Evolutionary conservation across 2,797 vertebrate genomes (phyloP).

Genomic region (Notamacropus eugenii): DNA sequence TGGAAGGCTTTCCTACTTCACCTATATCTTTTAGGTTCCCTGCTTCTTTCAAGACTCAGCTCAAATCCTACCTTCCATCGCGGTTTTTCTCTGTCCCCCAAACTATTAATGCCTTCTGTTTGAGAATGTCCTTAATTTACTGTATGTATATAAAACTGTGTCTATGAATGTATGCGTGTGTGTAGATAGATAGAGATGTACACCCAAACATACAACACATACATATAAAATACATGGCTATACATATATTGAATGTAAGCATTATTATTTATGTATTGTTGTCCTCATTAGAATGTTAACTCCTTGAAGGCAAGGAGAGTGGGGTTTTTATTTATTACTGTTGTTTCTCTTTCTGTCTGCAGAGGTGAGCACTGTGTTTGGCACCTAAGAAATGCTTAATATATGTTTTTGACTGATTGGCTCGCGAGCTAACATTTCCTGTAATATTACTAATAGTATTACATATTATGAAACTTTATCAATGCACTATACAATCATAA

Average conservation of each 20-base stretch:
- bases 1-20: background rate
- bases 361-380: background rate
- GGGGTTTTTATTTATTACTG: background rate
- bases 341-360: background rate
- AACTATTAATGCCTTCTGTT: background rate
- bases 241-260: background rate
- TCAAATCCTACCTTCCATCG: no score
- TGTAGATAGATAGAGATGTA: no score
- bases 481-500: background rate
- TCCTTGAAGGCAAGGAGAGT: background rate
- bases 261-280: background rate
- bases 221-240: background rate
- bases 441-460: background rate
- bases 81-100: background rate
- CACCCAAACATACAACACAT: background rate
- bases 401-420: background rate
- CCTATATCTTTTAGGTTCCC: background rate
- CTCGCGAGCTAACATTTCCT: background rate
- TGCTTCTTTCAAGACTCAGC: background rate
- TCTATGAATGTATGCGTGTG: no score
- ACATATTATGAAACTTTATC: background rate
- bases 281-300: background rate
- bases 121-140: background rate
- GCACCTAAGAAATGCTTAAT: background rate
- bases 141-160: background rate